phyloP scores from a whole-genome alignment of 2,888 invertebrate genomes.

The Seira sanloemensis region DNA sequence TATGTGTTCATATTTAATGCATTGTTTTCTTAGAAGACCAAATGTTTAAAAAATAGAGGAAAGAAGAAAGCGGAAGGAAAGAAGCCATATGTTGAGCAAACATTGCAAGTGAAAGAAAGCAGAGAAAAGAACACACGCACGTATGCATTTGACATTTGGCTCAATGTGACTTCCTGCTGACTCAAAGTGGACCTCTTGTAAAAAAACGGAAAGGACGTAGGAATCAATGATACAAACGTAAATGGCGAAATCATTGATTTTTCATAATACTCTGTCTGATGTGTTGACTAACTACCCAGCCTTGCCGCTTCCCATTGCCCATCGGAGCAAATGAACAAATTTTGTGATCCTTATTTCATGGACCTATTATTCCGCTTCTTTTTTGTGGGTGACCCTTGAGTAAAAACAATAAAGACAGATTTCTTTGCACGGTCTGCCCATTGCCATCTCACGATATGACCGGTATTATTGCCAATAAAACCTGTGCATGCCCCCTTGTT shows the following conservation, averaged over 20 bases:
- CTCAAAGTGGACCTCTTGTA: constrained; percentile 21
- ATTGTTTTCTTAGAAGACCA: background rate
- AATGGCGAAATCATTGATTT: background rate
- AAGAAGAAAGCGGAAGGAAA: background rate
- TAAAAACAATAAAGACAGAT: too few relatives aligned
- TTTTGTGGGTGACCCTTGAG: background rate
- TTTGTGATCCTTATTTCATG: background rate
- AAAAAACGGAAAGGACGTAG: background rate
- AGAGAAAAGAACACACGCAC: background rate
- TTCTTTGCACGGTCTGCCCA: background rate
- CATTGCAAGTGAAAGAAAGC: too few relatives aligned
- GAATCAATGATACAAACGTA: background rate
- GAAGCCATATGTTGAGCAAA: background rate
- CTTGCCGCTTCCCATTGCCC: background rate
- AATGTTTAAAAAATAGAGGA: background rate
- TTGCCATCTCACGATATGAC: background rate
- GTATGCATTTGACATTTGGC: constrained; percentile 35
- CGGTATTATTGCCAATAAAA: background rate
- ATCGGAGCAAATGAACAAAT: background rate
- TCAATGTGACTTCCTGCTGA: constrained; percentile 23
- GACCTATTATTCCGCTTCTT: background rate
- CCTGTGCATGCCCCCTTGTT: background rate
- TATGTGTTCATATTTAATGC: background rate
- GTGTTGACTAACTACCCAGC: background rate
- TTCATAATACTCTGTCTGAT: background rate